A percentile compares a stretch with the other conserved stretches of the same genome.
Evolutionary conservation across 2,888 invertebrate species (phyloP).

Genomic region (Auanema sp.): DNA sequence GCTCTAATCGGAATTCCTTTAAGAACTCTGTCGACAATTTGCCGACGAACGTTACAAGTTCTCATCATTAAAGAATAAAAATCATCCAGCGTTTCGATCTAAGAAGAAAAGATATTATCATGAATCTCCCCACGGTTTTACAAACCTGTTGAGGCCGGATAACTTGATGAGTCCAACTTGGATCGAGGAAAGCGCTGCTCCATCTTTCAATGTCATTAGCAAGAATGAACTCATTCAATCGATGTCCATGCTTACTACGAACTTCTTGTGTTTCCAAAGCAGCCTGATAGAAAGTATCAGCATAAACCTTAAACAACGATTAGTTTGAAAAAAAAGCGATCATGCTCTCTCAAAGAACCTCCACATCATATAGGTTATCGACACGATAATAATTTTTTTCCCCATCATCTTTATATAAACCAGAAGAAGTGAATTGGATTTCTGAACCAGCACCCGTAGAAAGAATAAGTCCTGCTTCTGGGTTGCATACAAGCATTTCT

Average conservation of each 20-base stretch:
- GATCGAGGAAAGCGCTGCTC: slow-evolving; percentile 59
- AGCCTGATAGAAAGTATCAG: slow-evolving; percentile 55
- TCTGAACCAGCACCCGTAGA: slow-evolving; percentile 63
- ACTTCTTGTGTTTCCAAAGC: slow-evolving; percentile 49
- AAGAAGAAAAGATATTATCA: slow-evolving; percentile 8
- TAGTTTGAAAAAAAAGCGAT: background rate
- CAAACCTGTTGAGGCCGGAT: slow-evolving; percentile 43
- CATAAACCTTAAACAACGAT: slow-evolving; percentile 37
- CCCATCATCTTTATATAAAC: slow-evolving; percentile 57
- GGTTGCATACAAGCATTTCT: slow-evolving; percentile 64
- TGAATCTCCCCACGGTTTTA: slow-evolving; percentile 6
- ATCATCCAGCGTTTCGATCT: slow-evolving; percentile 56
- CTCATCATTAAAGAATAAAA: slow-evolving; percentile 64
- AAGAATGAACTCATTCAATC: slow-evolving; percentile 60
- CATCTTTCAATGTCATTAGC: slow-evolving; percentile 61
- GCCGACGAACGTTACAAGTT: slow-evolving; percentile 59
- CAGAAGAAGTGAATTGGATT: slow-evolving; percentile 61
- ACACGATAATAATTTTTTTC: slow-evolving; percentile 60
- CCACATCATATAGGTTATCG: slow-evolving; percentile 53
- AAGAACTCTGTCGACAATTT: slow-evolving; percentile 62
- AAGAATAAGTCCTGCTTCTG: slow-evolving; percentile 56
- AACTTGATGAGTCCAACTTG: slow-evolving; percentile 63
- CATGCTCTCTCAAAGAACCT: slow-evolving; percentile 22
- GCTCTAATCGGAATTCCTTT: slow-evolving; percentile 62
- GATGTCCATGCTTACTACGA: slow-evolving; percentile 49